phyloP scores from a whole-genome alignment of 2,797 vertebrate genomes.

The Vespertilio murinus region DNA sequence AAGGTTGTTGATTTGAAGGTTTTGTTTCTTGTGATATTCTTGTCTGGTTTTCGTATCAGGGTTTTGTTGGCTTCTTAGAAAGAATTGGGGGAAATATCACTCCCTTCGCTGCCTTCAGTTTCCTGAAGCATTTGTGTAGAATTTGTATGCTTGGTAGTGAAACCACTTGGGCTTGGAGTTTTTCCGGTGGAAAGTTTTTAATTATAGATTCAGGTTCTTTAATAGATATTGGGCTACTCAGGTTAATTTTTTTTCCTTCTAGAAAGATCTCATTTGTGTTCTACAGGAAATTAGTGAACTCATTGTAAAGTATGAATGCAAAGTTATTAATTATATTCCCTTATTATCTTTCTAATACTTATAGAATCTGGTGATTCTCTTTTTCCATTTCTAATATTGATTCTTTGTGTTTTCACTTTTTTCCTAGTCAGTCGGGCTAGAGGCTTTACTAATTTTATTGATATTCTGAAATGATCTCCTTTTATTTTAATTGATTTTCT shows the following conservation, averaged over 20 bases:
- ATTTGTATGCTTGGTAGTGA: not conserved
- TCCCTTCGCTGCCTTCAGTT: not conserved
- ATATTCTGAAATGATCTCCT: not conserved
- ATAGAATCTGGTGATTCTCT: not conserved
- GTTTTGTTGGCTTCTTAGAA: too few relatives aligned
- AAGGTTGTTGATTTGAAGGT: not conserved
- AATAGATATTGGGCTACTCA: not conserved
- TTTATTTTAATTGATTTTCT: not conserved
- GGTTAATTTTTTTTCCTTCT: not conserved
- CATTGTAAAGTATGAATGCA: not conserved
- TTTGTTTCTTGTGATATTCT: not conserved
- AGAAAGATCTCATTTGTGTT: not conserved
- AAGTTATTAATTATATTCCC: not conserved
- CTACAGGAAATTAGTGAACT: not conserved
- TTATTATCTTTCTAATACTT: not conserved
- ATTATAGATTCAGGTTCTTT: not conserved
- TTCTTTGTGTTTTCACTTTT: not conserved
- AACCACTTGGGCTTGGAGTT: not conserved
- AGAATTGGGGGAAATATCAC: not conserved
- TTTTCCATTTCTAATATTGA: not conserved
- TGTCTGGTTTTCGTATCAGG: not conserved
- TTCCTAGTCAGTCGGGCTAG: not conserved
- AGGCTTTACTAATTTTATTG: not conserved
- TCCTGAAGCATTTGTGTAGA: not conserved
- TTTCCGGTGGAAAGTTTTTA: not conserved